Conservation (phyloP, 2,797 vertebrate genomes). For the Meriones psammophilus region DNA sequence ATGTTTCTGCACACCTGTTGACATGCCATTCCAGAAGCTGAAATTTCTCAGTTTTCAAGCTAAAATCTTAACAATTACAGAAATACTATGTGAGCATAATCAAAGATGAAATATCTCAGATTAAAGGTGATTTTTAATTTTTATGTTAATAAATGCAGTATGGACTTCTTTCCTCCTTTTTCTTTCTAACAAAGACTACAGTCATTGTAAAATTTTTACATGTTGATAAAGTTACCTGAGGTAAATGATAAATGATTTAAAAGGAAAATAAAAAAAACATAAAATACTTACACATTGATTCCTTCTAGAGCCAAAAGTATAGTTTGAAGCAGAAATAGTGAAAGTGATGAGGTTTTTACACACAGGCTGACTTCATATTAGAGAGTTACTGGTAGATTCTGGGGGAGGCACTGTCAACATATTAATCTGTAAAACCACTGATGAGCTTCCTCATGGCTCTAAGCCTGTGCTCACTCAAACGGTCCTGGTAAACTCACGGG, state of each 20-base stretch:
- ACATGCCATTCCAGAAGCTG: not conserved
- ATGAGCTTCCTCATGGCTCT: not conserved
- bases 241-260: not conserved
- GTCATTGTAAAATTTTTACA: not conserved
- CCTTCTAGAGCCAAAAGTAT: not conserved
- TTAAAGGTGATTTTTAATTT: not conserved
- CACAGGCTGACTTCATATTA: not conserved
- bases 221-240: not conserved
- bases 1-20: fast-evolving
- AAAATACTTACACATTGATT: not conserved
- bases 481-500: not conserved
- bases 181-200: not conserved
- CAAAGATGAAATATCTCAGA: not conserved
- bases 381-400: not conserved
- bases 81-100: not conserved
- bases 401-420: not conserved
- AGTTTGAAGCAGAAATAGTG: not conserved
- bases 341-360: not conserved
- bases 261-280: not conserved
- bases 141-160: not conserved
- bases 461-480: not conserved
- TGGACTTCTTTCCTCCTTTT: not conserved
- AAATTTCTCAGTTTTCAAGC: not conserved
- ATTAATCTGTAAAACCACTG: not conserved
- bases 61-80: not conserved